phyloP scores from a whole-genome alignment of 2,113 vertebrate species.

The Gymnocephalus cernua region DNA sequence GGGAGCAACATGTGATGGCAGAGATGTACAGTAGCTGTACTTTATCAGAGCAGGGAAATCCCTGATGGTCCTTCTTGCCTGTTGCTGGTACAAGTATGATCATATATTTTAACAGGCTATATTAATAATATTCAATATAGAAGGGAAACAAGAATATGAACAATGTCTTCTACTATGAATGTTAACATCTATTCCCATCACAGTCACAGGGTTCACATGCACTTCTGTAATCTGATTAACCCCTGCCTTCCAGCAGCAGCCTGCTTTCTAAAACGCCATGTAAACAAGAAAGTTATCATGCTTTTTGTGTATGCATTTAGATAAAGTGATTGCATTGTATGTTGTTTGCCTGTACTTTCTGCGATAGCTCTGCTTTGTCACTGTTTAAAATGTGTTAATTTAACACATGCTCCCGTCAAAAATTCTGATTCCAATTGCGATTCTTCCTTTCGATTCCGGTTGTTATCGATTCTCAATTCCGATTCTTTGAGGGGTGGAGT shows the following conservation, averaged over 20 bases:
- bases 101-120: not conserved
- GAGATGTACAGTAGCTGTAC: not conserved
- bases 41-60: not conserved
- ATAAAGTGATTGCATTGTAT: not conserved
- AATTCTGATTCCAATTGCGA: no score
- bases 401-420: constrained; percentile 12
- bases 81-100: not conserved
- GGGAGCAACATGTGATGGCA: not conserved
- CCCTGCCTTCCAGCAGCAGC: not conserved
- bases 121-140: not conserved
- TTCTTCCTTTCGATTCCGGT: no score
- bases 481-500: no score
- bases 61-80: not conserved
- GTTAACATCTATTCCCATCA: not conserved
- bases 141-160: not conserved
- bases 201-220: not conserved
- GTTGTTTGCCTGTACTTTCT: not conserved
- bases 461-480: no score
- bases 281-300: not conserved
- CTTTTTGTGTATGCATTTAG: not conserved
- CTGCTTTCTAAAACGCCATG: not conserved
- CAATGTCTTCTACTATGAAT: not conserved
- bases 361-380: constrained; percentile 1
- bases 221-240: not conserved
- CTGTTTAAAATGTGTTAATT: not conserved